Conservation (phyloP, 2,113 vertebrate genomes). For the Chaetops frenatus region DNA sequence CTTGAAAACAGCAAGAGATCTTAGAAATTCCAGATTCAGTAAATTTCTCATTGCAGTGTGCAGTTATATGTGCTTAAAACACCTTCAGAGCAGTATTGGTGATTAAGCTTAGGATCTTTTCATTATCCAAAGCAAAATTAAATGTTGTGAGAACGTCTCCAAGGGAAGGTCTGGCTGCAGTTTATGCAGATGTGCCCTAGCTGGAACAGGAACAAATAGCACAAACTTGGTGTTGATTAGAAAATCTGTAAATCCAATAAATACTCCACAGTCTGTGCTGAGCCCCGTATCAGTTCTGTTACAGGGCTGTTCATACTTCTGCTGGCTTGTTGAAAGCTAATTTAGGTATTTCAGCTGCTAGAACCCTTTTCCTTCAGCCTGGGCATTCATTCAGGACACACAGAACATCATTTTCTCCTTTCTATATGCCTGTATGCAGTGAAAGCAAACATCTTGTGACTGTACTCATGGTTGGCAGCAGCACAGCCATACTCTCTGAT, state of each 20-base stretch:
- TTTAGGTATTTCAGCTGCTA: background rate
- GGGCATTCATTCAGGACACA: background rate
- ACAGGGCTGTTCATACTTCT: background rate
- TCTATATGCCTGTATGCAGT: background rate
- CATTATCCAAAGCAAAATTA: background rate
- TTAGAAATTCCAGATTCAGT: background rate
- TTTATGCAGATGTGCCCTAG: background rate
- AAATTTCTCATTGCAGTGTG: background rate
- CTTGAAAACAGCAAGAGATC: background rate
- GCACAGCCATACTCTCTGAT: background rate
- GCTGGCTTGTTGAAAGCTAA: background rate
- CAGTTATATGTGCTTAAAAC: background rate
- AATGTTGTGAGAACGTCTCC: background rate
- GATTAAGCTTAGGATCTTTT: background rate
- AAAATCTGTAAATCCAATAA: background rate
- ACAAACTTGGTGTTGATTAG: background rate
- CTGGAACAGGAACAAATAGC: background rate
- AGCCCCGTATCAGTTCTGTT: background rate
- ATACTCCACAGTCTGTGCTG: background rate
- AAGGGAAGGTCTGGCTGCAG: background rate
- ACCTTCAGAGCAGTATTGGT: background rate
- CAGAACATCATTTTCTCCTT: background rate
- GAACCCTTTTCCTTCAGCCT: background rate
- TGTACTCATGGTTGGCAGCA: background rate
- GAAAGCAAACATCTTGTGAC: background rate